These are phyloP conservation scores for Amorpha juglandis DNA, from an alignment of 2,888 invertebrate genomes.

Conservation along the genomic window DNA sequence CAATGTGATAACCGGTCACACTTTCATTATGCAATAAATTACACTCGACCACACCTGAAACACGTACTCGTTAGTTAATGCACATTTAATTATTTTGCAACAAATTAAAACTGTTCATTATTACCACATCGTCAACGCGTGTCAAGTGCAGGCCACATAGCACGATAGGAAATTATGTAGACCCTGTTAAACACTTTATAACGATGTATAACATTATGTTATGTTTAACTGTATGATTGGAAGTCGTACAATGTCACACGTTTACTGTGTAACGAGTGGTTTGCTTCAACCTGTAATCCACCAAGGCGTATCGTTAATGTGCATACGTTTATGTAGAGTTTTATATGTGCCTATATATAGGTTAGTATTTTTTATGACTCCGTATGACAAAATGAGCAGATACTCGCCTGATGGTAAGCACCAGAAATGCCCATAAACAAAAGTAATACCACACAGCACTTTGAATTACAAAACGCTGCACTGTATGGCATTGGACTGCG, in stretches of 20 bases:
- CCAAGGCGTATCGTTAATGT: not conserved
- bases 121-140: not conserved
- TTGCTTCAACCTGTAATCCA: slow-evolving; percentile 3
- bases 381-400: too few relatives aligned
- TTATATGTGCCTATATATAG: slow-evolving; percentile 8
- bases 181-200: not conserved
- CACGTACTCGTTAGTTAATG: slow-evolving; percentile 17
- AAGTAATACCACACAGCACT: too few relatives aligned
- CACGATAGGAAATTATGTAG: not conserved
- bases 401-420: too few relatives aligned
- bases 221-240: slow-evolving; percentile 4
- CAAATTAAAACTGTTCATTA: slow-evolving; percentile 7
- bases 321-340: not conserved
- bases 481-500: too few relatives aligned
- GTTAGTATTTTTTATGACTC: too few relatives aligned
- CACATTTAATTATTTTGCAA: slow-evolving; percentile 13
- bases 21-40: not conserved
- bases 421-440: too few relatives aligned
- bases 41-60: not conserved
- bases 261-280: slow-evolving; percentile 4
- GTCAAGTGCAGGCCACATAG: slow-evolving; percentile 1
- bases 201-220: not conserved
- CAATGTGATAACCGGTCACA: too few relatives aligned
- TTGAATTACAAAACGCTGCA: too few relatives aligned
- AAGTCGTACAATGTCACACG: slow-evolving; percentile 16